Evolutionary conservation across 2,888 invertebrate species (phyloP), one percentile per base, ranked within the genome.

Genomic region (Nudaria mundana): DNA sequence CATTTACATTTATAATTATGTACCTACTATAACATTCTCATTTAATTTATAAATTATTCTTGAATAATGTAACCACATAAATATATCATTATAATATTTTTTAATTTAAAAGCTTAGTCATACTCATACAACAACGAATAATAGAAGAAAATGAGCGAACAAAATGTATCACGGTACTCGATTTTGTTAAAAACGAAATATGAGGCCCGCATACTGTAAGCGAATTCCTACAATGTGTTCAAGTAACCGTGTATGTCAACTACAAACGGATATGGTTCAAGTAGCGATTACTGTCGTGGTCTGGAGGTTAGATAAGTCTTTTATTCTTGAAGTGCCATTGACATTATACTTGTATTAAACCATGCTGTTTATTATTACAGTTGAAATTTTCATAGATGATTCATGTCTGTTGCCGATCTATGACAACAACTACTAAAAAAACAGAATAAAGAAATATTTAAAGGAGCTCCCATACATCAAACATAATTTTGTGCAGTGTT

Each of bases 141-240:
- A 30, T n/a, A 18, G 16, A 30, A n/a, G 16, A 30, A 34, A 35
- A 40, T 22, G 10, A 25, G 30, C 12, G 18, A 23, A 15, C 30
- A 12, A 39, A 52, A 32, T 35, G 47, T 46, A 41, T 52, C 47
- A 31, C 30, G 20, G 52, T 58, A 56, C 51, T 40, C 20, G 3
- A 52, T 56, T 56, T 53, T 38, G 47, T 52, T 45, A 41, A 44
- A 46, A 51, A 54, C 52, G 50, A 59, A 56, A 58, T 55, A 39
- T 56, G 57, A 51, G 42, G 36, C 34, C 11, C 39, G 28, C 32
- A 62, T 7, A 20, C 20, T 43, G 51, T 59, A 63, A 46, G 57
- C 54, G 40, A 68, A 63, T 52, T 50, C 56, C 48, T 60, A 77
- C 76, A 75, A 74, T 69, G 74, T 69, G 69, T 42, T 63, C 61